phyloP scores from a whole-genome alignment of 2,888 invertebrate genomes.

The Xestobium rufovillosum region DNA sequence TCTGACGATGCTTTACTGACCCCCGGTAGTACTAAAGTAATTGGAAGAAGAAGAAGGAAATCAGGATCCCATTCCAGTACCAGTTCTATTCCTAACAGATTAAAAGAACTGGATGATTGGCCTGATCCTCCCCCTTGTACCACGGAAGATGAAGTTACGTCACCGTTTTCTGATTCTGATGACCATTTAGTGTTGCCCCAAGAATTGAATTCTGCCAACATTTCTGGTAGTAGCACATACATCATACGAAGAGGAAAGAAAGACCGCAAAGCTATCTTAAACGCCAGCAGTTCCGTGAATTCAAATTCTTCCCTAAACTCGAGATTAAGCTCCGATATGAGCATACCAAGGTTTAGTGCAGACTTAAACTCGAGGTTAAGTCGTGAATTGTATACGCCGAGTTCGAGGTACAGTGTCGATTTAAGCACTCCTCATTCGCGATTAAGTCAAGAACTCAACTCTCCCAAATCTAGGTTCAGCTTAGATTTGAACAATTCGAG shows the following conservation, averaged over 20 bases:
- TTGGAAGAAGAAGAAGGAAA: slow-evolving; percentile 33
- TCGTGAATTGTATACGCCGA: slow-evolving; percentile 53
- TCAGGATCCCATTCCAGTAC: slow-evolving; percentile 56
- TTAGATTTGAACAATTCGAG: slow-evolving; percentile 52
- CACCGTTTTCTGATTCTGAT: slow-evolving; percentile 60
- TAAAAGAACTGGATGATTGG: slow-evolving; percentile 66
- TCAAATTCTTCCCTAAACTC: slow-evolving; percentile 54
- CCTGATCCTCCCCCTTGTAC: slow-evolving; percentile 64
- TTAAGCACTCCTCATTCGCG: slow-evolving; percentile 56
- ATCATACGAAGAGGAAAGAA: slow-evolving; percentile 68
- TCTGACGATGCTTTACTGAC: slow-evolving; percentile 63
- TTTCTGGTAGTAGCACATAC: slow-evolving; percentile 67
- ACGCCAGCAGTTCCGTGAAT: slow-evolving; percentile 49
- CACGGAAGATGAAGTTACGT: slow-evolving; percentile 59
- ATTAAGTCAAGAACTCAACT: slow-evolving; percentile 48
- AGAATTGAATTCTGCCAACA: slow-evolving; percentile 41
- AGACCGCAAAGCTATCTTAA: slow-evolving; percentile 59
- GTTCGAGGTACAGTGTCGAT: slow-evolving; percentile 62
- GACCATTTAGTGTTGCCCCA: slow-evolving; percentile 35
- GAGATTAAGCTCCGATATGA: slow-evolving; percentile 55
- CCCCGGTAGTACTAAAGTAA: slow-evolving; percentile 47
- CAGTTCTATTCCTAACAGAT: slow-evolving; percentile 62
- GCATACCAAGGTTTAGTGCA: slow-evolving; percentile 52
- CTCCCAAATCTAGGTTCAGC: slow-evolving; percentile 54
- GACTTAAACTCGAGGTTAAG: slow-evolving; percentile 50